phyloP scores from a whole-genome alignment of 2,888 invertebrate species.

The Anagyrus pseudococci region DNA sequence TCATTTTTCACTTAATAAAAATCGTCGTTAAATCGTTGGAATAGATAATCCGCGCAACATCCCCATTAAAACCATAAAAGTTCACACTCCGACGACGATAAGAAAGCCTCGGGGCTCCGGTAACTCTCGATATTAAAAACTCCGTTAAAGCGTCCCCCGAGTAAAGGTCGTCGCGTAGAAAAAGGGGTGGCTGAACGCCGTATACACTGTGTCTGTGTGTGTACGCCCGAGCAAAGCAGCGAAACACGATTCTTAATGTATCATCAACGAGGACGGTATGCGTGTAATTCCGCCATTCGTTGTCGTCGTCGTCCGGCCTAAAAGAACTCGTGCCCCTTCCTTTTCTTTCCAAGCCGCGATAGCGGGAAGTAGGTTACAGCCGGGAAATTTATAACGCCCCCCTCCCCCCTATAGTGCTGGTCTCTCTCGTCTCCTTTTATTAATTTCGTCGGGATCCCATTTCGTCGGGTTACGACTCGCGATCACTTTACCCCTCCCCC shows the following conservation, averaged over 20 bases:
- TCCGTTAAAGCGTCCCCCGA: slow-evolving; percentile 17
- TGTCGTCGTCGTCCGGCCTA: slow-evolving; percentile 21
- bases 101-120: neutral
- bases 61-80: no score
- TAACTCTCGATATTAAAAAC: slow-evolving; percentile 12
- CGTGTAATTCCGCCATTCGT: slow-evolving; percentile 28
- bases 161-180: neutral
- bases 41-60: no score
- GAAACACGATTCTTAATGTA: no score
- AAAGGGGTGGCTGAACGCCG: no score
- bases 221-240: no score
- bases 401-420: neutral
- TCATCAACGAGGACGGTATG: no score
- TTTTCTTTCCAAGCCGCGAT: slow-evolving; percentile 5
- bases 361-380: slow-evolving; percentile 27
- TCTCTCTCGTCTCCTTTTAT: slow-evolving; percentile 8
- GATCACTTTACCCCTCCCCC: no score
- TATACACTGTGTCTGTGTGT: no score
- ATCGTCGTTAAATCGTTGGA: neutral
- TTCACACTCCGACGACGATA: neutral
- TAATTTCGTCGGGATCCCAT: slow-evolving; percentile 8
- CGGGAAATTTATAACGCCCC: slow-evolving; percentile 18
- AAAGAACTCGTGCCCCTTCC: slow-evolving; percentile 10
- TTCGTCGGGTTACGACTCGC: no score
- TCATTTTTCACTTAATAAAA: no score